These are phyloP conservation scores for Thripadectes ignobilis DNA, from an alignment of 2,797 vertebrate species.

Conservation along the genomic window DNA sequence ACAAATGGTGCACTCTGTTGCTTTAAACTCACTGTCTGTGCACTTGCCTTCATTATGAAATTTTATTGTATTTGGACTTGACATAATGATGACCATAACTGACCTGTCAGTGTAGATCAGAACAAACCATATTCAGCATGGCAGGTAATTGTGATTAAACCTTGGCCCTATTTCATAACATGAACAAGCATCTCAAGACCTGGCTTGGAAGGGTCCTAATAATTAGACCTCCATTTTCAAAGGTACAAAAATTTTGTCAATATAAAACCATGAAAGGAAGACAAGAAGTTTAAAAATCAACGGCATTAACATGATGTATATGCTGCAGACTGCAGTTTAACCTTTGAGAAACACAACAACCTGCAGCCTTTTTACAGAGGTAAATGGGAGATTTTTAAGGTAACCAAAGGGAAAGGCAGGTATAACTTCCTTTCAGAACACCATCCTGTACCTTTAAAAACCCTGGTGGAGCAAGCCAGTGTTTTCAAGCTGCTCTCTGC, in stretches of 20 bases:
- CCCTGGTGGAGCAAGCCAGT: neutral
- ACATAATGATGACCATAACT: neutral
- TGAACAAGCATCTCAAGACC: neutral
- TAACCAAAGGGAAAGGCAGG: neutral
- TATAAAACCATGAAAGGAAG: neutral
- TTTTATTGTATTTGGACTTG: neutral
- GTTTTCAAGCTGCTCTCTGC: conserved; percentile 5
- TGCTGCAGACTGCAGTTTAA: neutral
- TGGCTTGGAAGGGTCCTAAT: neutral
- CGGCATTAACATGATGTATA: neutral
- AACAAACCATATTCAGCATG: neutral
- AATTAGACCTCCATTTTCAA: neutral
- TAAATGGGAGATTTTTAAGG: neutral
- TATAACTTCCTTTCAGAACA: neutral
- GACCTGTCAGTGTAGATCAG: conserved; percentile 6
- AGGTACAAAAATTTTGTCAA: neutral
- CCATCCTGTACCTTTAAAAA: neutral
- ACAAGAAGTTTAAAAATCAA: neutral
- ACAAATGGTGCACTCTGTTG: neutral
- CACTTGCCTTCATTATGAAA: neutral
- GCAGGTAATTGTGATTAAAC: neutral
- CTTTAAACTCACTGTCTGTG: neutral
- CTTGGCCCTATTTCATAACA: neutral
- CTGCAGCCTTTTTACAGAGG: neutral
- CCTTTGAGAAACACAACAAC: neutral